Evolutionary conservation across 2,797 vertebrate genomes (phyloP).

Genomic region (Enteromius mattozi): DNA sequence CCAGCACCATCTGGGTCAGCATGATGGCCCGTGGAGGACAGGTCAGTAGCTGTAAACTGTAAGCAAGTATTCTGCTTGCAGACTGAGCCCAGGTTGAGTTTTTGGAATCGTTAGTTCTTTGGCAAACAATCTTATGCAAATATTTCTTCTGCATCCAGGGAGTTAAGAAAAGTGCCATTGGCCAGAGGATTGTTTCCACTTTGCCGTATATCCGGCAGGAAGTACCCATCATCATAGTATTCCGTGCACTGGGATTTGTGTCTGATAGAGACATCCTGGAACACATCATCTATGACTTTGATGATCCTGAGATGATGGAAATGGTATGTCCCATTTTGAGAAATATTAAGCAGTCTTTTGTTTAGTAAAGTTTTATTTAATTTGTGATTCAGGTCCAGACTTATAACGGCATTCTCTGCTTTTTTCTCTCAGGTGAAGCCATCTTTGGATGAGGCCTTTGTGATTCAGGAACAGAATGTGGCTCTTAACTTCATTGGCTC

Average conservation of each 20-base stretch:
- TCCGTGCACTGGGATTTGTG: constrained; percentile 94
- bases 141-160: constrained; percentile 76
- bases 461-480: constrained; percentile 98
- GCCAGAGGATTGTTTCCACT: constrained; percentile 96
- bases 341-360: neutral
- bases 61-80: neutral
- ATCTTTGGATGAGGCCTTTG: constrained; percentile 96
- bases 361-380: neutral
- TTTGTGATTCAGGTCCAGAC: neutral
- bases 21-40: constrained; percentile 98
- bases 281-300: constrained; percentile 99
- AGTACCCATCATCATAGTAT: constrained; percentile 98
- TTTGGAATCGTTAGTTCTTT: neutral
- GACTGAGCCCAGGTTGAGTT: neutral
- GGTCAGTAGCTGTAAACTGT: constrained; percentile 74
- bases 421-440: constrained; percentile 87
- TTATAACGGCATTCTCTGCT: neutral
- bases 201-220: constrained; percentile 97
- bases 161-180: constrained; percentile 97
- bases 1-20: constrained; percentile 99
- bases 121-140: neutral
- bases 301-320: constrained; percentile 99
- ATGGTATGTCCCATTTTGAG: constrained; percentile 82
- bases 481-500: constrained; percentile 98
- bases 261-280: constrained; percentile 98